A percentile compares a stretch with the other conserved stretches of the same genome.
These are phyloP conservation scores for Heliangelus exortis DNA, from an alignment of 2,797 vertebrate genomes.

Conservation along the genomic window DNA sequence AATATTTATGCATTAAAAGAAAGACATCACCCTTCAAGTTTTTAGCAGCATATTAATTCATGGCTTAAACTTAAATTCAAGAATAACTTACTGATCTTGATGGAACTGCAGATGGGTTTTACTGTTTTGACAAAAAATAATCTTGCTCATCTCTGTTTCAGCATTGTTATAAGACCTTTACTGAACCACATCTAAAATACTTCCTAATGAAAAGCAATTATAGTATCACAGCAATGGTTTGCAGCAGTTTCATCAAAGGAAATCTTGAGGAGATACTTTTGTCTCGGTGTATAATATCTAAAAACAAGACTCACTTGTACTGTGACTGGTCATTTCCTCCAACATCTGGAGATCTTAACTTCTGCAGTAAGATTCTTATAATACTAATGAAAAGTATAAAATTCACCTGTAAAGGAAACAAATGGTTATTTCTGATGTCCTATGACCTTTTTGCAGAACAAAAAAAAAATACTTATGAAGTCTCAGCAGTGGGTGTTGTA, in stretches of 20 bases:
- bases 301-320: slow-evolving; percentile 84
- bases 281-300: neutral
- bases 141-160: neutral
- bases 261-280: neutral
- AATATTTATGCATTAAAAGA: neutral
- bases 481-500: neutral
- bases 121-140: neutral
- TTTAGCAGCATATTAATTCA: neutral
- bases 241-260: neutral
- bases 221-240: neutral
- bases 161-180: neutral
- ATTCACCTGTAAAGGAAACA: slow-evolving; percentile 83
- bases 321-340: slow-evolving; percentile 91
- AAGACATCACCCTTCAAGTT: neutral
- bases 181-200: neutral
- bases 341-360: slow-evolving; percentile 88
- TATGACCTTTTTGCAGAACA: neutral
- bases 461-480: neutral
- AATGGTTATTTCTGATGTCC: neutral
- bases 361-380: slow-evolving; percentile 90
- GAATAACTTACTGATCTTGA: neutral
- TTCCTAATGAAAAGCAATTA: neutral
- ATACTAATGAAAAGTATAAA: slow-evolving; percentile 92
- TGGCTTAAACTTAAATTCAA: neutral
- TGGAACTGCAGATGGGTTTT: neutral